These are phyloP conservation scores for Rhyacichthys aspro DNA, from an alignment of 2,797 vertebrate species.

Conservation along the genomic window DNA sequence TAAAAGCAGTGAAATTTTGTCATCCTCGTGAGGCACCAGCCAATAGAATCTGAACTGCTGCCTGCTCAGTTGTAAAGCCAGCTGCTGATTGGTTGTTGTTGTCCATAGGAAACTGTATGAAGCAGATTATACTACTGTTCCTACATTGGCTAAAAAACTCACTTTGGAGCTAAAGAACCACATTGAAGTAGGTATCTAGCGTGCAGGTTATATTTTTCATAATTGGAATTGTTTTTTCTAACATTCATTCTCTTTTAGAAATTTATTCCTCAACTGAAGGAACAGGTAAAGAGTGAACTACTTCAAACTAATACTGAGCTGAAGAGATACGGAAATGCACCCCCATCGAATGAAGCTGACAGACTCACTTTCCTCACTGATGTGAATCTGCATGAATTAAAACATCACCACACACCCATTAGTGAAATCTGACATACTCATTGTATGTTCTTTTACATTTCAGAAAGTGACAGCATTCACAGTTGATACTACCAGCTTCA, in stretches of 20 bases:
- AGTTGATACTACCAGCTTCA: neutral
- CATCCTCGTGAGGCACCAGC: no score
- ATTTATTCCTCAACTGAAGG: neutral
- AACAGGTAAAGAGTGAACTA: neutral
- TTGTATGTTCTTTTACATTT: neutral
- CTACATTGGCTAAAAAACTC: neutral
- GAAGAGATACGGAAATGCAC: neutral
- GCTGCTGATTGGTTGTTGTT: no score
- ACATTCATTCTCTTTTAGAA: neutral
- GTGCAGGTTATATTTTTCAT: no score
- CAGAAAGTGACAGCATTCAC: neutral
- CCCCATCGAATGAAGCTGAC: neutral
- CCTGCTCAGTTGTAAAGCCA: no score
- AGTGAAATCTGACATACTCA: neutral
- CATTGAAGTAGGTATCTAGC: neutral
- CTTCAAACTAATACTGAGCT: neutral
- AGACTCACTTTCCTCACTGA: conserved; percentile 1
- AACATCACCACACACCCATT: neutral
- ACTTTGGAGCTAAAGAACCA: neutral
- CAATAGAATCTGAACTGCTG: no score
- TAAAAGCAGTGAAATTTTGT: no score
- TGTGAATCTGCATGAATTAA: neutral
- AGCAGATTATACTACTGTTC: neutral
- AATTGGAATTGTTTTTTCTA: neutral
- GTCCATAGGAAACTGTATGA: conserved; percentile 4